A percentile compares a stretch with the other conserved stretches of the same genome.
These are phyloP conservation scores for Machaerirhynchus nigripectus DNA, from an alignment of 2,113 vertebrate species.

Conservation along the genomic window DNA sequence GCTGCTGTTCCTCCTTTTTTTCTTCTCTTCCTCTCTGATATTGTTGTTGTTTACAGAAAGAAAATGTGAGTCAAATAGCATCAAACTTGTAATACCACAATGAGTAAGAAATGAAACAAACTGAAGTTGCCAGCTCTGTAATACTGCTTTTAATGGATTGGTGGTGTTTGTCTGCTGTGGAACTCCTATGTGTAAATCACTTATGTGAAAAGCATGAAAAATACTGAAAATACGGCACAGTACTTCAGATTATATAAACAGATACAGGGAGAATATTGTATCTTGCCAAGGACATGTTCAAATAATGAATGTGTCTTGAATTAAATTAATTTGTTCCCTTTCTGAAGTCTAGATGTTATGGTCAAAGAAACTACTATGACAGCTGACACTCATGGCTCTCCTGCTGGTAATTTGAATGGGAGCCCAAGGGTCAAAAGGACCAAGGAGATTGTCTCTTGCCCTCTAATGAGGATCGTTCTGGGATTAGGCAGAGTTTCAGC, in stretches of 20 bases:
- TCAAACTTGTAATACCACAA: neutral
- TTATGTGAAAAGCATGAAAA: constrained; percentile 6
- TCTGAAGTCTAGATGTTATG: neutral
- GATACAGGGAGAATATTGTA: neutral
- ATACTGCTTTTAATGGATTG: constrained; percentile 22
- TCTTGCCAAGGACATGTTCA: constrained; percentile 16
- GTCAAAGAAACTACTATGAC: neutral
- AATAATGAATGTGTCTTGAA: neutral
- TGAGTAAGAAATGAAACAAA: neutral
- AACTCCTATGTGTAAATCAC: neutral
- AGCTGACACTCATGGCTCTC: neutral
- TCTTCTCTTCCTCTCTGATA: neutral
- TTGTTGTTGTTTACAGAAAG: neutral
- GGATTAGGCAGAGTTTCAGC: neutral
- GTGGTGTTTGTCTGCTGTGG: neutral
- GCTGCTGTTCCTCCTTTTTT: neutral
- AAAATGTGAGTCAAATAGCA: neutral
- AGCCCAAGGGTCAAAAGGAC: neutral
- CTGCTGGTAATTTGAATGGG: neutral
- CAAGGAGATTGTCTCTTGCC: neutral
- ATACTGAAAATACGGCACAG: neutral
- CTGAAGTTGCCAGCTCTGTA: neutral
- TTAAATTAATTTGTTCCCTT: neutral
- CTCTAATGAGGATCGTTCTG: neutral
- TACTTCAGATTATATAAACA: neutral